These are phyloP conservation scores for Notoglanidium macrostoma DNA, from an alignment of 2,797 vertebrate genomes.

Conservation along the genomic window DNA sequence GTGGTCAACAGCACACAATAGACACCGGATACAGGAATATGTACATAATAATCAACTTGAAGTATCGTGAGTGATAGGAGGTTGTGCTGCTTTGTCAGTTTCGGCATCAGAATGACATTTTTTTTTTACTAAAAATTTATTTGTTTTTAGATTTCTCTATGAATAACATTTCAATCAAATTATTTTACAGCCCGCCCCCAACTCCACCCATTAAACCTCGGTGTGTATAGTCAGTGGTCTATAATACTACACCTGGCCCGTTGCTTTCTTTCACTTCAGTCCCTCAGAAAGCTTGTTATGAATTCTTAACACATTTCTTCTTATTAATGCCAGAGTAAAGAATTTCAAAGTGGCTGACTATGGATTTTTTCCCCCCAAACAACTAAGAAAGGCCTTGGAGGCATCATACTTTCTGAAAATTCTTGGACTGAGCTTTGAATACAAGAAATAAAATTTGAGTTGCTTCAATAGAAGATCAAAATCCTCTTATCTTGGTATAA, in stretches of 20 bases:
- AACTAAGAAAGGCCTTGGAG: not conserved
- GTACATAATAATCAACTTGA: not conserved
- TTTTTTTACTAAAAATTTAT: too few species aligned
- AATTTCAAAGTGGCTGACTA: not conserved
- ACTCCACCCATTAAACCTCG: not conserved
- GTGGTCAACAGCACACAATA: too few species aligned
- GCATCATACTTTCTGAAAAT: not conserved
- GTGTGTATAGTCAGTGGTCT: not conserved
- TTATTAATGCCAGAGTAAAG: not conserved
- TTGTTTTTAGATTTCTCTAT: not conserved
- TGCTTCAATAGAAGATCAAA: not conserved
- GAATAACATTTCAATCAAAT: not conserved
- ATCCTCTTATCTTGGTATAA: not conserved
- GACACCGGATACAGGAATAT: too few species aligned
- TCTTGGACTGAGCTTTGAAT: constrained; percentile 2
- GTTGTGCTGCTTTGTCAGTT: not conserved
- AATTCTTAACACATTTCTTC: not conserved
- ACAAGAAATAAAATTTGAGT: not conserved
- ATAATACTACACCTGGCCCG: not conserved
- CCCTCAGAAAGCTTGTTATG: not conserved
- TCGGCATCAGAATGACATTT: not conserved
- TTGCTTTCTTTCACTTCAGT: not conserved
- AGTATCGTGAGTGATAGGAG: not conserved
- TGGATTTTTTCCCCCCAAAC: not conserved
- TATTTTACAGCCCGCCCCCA: not conserved